These are phyloP conservation scores for Muscicapa adusta DNA, from an alignment of 2,113 vertebrate genomes.

Conservation along the genomic window DNA sequence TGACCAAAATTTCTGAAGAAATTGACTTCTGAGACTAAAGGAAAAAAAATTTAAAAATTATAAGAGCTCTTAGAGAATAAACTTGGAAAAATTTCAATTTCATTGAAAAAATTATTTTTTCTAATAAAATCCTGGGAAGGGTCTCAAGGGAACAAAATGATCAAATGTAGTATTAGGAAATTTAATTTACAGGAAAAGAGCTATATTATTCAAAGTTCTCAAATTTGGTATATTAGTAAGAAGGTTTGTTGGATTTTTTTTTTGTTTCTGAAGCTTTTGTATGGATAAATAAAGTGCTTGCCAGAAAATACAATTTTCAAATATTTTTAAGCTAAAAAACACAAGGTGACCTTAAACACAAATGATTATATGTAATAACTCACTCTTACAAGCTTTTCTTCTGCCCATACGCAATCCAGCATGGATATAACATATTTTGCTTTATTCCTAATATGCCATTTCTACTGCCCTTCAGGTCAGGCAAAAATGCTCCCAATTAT, in stretches of 20 bases:
- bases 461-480: background rate
- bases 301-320: background rate
- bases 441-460: background rate
- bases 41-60: background rate
- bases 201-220: background rate
- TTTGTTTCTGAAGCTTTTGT: background rate
- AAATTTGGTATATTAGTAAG: background rate
- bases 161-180: background rate
- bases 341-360: background rate
- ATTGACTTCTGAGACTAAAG: background rate
- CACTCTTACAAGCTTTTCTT: background rate
- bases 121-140: background rate
- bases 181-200: background rate
- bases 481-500: background rate
- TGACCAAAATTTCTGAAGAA: background rate
- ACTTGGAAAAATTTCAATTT: background rate
- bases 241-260: background rate
- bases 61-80: background rate
- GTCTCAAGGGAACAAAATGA: background rate
- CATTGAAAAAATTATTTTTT: background rate
- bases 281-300: background rate
- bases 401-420: background rate
- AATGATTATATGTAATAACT: background rate
- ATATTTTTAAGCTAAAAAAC: background rate
- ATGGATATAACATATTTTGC: background rate